These are phyloP conservation scores for Oncorhynchus gorbuscha DNA, from an alignment of 2,113 vertebrate species.

Conservation along the genomic window DNA sequence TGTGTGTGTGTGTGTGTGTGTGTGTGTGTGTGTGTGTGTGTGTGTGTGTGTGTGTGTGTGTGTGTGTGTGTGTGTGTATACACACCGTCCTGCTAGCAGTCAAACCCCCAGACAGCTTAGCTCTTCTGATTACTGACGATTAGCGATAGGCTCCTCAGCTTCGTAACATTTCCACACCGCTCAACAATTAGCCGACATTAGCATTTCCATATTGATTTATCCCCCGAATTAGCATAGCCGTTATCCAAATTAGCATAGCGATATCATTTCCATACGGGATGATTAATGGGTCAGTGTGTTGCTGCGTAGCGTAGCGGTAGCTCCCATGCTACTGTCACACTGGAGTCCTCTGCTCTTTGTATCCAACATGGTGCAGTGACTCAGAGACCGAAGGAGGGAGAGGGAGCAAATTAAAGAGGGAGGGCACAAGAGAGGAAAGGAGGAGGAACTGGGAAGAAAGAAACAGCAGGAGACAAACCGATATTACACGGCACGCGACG, in stretches of 20 bases:
- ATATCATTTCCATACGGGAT: conserved; percentile 31
- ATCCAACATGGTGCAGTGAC: conserved; percentile 73
- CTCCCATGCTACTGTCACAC: conserved; percentile 64
- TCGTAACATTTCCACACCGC: conserved; percentile 37
- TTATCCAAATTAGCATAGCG: conserved; percentile 4
- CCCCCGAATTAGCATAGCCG: background rate
- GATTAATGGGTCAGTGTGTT: conserved; percentile 43
- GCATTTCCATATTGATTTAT: conserved; percentile 26
- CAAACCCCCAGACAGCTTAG: conserved; percentile 47
- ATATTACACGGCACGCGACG: conserved; percentile 36
- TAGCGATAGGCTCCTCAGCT: conserved; percentile 42
- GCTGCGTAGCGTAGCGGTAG: conserved; percentile 55
- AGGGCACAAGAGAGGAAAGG: conserved; percentile 10
- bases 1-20: background rate
- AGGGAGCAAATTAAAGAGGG: conserved; percentile 8
- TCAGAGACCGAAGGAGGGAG: conserved; percentile 43
- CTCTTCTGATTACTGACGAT: conserved; percentile 44
- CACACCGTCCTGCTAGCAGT: conserved; percentile 48
- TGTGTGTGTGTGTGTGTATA: conserved; percentile 30
- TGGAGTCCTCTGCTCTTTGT: conserved; percentile 66
- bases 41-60: background rate
- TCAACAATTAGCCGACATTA: conserved; percentile 23
- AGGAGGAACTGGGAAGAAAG: conserved; percentile 27
- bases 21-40: background rate
- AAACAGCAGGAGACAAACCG: conserved; percentile 36